Evolutionary conservation across 1,140 invertebrate species (phyloP), one percentile per base, ranked within the genome.

Genomic region (Drosophila burlai): DNA sequence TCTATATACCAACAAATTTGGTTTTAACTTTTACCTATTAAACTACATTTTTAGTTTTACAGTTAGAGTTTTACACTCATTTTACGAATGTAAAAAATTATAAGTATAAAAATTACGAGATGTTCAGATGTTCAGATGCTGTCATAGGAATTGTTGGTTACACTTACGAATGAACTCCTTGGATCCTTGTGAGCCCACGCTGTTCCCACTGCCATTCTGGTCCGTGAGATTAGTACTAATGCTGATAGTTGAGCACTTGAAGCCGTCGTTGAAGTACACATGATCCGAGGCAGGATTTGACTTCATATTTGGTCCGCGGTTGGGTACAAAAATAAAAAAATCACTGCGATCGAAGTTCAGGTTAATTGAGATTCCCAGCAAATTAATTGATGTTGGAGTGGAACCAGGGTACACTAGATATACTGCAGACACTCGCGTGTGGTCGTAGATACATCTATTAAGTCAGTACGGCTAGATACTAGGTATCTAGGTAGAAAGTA

Each of bases 151-250:
- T 52, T 9, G 11, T 38, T 38, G 6, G 11, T 24, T 15, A 31
- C 2, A 87, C 91, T 91, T 76, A 92, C 91, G 71, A 50, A 92
- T 92, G 43, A 91, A 91, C 54, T 92, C 91, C 73, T 89, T 87
- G 26, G 91, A 91, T 76, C 83, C 87, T 64, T 85, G 75, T n/a
- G 61, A 85, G 11, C 72, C 72, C n/a, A 76, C 62, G 31, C 62
- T 75, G 24, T 54, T 60, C 31, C 46, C 75, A 49, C 69, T 80
- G 11, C 59, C 63, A 54, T 79, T 80, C 38, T 69, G 65, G 57
- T 92, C 87, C 15, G 69, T 57, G 10, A 78, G 11, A 21, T 92
- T 80, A 3, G 72, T 83, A 42, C 73, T 82, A 9, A 93, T 93
- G 61, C 86, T 91, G 24, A 92, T 85, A 8, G 92, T 81, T 29